phyloP scores from a whole-genome alignment of 2,888 invertebrate genomes.

The Ormyrus nitidulus region DNA sequence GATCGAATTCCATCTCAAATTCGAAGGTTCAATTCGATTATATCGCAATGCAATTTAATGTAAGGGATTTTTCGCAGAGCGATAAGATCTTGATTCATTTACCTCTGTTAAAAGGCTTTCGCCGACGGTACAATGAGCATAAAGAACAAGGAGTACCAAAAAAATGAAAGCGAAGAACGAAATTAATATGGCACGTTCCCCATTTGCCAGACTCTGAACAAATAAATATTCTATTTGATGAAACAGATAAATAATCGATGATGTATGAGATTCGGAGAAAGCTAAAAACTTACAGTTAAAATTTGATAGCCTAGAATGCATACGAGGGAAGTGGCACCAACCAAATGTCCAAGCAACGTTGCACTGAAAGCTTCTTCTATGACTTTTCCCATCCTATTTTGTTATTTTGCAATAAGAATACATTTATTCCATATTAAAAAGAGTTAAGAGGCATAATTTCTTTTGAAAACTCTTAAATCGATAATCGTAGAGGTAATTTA shows the following conservation, averaged over 20 bases:
- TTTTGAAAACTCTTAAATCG: no score
- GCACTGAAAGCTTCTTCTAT: slow-evolving; percentile 61
- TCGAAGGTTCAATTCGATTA: no score
- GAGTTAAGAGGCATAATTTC: no score
- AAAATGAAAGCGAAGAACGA: slow-evolving; percentile 65
- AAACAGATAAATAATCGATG: no score
- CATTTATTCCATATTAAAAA: no score
- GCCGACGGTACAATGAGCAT: slow-evolving; percentile 66
- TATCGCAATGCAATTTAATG: no score
- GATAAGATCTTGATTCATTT: slow-evolving; percentile 4
- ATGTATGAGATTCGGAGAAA: not conserved
- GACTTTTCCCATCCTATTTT: slow-evolving; percentile 59
- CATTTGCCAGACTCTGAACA: slow-evolving; percentile 56
- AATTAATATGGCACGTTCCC: slow-evolving; percentile 62
- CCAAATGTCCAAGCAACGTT: slow-evolving; percentile 61
- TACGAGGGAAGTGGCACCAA: slow-evolving; percentile 62
- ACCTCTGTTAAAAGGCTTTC: slow-evolving; percentile 65
- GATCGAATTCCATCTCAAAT: no score
- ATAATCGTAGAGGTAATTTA: no score
- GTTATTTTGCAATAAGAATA: no score
- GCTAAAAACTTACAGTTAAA: slow-evolving; percentile 59
- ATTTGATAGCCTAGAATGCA: slow-evolving; percentile 65
- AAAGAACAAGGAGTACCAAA: slow-evolving; percentile 64
- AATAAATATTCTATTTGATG: not conserved
- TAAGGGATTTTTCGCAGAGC: no score